Base-by-base conservation (phyloP, 2,888 invertebrate genomes). In the Isoperla grammatica region DNA sequence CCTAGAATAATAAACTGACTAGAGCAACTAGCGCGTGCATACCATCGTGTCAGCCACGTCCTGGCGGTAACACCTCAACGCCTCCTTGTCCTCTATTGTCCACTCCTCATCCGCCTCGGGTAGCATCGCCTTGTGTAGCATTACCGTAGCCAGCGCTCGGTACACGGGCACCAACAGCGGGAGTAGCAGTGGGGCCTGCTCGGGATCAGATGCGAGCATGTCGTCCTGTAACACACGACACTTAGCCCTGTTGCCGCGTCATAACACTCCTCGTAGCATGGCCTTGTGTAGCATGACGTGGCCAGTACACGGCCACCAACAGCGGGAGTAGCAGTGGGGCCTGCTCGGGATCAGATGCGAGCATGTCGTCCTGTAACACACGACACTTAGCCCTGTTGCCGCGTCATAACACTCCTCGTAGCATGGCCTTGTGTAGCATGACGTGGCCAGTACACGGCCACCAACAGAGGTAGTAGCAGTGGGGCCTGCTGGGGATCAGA, bases 41-140 rank as follows among this genome's bases (percentile, higher is more conserved):
- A 88, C 88, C 75, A 90, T 81, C 49, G 90, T 88, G 71, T 93
- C 92, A 0, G 88, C 86, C 59, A 90, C 86, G 69, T 93, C 93
- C 73, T 92, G 91, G 60, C 92, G 77, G 70, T 91, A 91, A 74
- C 93, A 93, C 11, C 95, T 80, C 70, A 95, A 86, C 50, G 87
- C 79, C 74, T 96, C 95, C 61, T 86, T 82, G 69, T 95, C 95
- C 65, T 95, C 93, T 23, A 83, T 77, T 3, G 83, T 80, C 77
- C 88, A 81, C 5, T 81, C 78, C 49, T 83, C 81, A 0, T 81
- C 75, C 57, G 82, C 81, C 29, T 76, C 73, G 0, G 93, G 90
- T 65, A 86, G 84, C 69, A 88, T 86, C 0, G 90, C 86, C 76
- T 96, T 95, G 54, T 81, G 77, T 20, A 95, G 77, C 61, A 95